These are phyloP conservation scores for Penaeus monodon DNA, from an alignment of 2,888 invertebrate species.

Conservation along the genomic window DNA sequence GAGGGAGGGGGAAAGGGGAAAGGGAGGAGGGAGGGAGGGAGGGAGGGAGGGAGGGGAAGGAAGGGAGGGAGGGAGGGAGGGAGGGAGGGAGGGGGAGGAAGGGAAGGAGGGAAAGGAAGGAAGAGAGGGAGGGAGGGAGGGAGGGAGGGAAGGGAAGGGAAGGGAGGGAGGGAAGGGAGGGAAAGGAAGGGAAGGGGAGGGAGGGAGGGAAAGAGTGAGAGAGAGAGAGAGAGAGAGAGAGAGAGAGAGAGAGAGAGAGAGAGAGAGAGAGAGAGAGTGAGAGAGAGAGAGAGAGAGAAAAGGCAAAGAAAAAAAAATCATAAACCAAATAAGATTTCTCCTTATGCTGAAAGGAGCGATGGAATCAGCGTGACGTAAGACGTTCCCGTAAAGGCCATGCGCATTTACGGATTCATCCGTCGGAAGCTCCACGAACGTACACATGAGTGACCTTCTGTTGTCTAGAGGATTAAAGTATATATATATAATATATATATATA, in stretches of 20 bases:
- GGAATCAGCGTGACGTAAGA: no score
- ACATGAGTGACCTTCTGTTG: no score
- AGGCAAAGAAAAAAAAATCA: no score
- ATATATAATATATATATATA: conserved; percentile 38
- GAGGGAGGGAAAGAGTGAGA: background rate
- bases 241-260: background rate
- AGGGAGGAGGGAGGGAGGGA: background rate
- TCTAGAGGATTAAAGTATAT: background rate
- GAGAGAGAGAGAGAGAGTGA: background rate
- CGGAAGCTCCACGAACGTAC: no score
- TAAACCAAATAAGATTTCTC: no score
- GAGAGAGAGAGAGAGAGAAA: background rate
- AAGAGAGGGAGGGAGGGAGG: no score
- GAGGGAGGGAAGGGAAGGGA: background rate
- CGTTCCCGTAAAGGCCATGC: no score
- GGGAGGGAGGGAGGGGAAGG: background rate
- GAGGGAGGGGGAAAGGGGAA: background rate
- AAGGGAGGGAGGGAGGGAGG: no score
- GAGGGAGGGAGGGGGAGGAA: no score
- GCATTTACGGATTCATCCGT: no score
- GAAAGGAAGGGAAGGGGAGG: background rate
- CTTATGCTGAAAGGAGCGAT: no score
- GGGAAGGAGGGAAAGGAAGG: no score
- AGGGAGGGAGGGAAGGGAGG: background rate
- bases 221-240: background rate